phyloP scores from a whole-genome alignment of 2,797 vertebrate genomes.

The Menidia menidia region DNA sequence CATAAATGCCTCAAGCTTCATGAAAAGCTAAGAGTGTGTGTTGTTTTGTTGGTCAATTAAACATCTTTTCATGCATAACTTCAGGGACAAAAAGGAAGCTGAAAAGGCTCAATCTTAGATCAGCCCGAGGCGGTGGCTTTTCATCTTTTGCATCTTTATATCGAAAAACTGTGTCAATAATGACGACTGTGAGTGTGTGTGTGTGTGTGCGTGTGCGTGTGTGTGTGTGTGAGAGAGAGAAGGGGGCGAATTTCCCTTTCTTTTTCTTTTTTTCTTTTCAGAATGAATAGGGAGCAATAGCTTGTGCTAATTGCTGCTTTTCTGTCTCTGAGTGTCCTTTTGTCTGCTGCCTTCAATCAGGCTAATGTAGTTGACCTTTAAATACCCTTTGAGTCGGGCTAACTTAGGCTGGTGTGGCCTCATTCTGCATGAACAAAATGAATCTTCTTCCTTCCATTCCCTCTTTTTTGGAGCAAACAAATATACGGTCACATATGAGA shows the following conservation, averaged over 20 bases:
- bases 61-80: not conserved
- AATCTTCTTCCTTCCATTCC: not conserved
- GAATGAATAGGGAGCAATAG: slow-evolving; percentile 56
- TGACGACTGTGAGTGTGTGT: not conserved
- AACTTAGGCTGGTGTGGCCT: slow-evolving; percentile 18
- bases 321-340: slow-evolving; percentile 65
- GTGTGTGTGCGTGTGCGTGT: not conserved
- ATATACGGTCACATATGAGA: no score
- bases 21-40: not conserved
- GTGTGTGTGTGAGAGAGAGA: not conserved
- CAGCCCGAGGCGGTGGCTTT: no score
- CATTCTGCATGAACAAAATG: slow-evolving; percentile 12
- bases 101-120: not conserved
- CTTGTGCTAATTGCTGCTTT: slow-evolving; percentile 73
- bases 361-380: slow-evolving; percentile 74
- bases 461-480: not conserved
- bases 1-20: no score
- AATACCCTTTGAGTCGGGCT: slow-evolving; percentile 61
- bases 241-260: no score
- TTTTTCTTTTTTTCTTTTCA: slow-evolving; percentile 11
- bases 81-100: not conserved
- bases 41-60: not conserved
- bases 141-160: not conserved
- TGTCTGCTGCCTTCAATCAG: slow-evolving; percentile 72
- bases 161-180: not conserved